Percentiles rank a stretch among this genome's conserved stretches.
Conservation (phyloP, 1,140 invertebrate species). For the Tribolium castaneum region DNA sequence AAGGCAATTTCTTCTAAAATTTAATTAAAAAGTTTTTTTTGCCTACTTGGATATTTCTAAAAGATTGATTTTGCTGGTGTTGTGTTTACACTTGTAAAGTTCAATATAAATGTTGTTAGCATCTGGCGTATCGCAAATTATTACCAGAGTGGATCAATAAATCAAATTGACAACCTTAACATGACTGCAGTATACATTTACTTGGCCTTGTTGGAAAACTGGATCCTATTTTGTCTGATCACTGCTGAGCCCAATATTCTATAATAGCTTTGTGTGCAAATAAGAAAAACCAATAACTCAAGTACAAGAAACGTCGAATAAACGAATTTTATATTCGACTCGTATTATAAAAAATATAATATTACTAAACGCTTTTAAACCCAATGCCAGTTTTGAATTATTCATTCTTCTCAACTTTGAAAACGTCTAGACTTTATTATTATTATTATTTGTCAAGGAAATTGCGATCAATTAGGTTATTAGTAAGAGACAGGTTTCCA, state of each 20-base stretch:
- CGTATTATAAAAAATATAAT: not conserved
- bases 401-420: too few species aligned
- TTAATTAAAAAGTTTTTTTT: too few species aligned
- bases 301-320: not conserved
- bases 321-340: not conserved
- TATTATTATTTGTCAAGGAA: not conserved
- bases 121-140: too few species aligned
- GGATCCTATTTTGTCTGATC: not conserved
- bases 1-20: too few species aligned
- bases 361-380: not conserved
- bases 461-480: constrained; percentile 1
- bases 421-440: too few species aligned
- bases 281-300: not conserved
- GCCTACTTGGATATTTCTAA: too few species aligned
- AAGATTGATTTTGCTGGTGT: too few species aligned
- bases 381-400: too few species aligned
- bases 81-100: too few species aligned
- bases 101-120: too few species aligned
- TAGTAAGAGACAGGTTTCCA: not conserved
- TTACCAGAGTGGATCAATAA: not conserved
- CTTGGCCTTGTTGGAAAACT: not conserved
- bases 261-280: not conserved
- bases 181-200: not conserved
- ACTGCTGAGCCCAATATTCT: not conserved
- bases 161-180: not conserved